A percentile compares a stretch with the other conserved stretches of the same genome.
Evolutionary conservation across 1,140 invertebrate species (phyloP).

Genomic region (Zaprionus camerounensis): DNA sequence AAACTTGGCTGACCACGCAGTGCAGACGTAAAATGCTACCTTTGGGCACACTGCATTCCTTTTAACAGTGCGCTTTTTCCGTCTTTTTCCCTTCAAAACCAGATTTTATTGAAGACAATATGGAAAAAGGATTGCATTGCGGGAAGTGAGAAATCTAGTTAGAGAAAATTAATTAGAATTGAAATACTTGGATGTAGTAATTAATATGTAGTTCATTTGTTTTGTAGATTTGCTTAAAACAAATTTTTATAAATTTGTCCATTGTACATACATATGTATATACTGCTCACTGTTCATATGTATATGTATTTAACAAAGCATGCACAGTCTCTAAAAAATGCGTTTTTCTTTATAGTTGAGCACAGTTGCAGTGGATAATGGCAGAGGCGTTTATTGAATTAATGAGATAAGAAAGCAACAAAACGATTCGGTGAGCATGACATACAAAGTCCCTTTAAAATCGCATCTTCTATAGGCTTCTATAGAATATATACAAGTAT

Average conservation of each 20-base stretch:
- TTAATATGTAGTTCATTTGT: too few relatives aligned
- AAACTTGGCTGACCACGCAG: conserved; percentile 20
- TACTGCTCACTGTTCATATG: neutral
- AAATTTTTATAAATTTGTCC: too few relatives aligned
- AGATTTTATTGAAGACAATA: too few relatives aligned
- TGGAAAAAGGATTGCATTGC: too few relatives aligned
- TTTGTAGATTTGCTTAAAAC: too few relatives aligned
- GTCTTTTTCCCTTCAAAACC: too few relatives aligned
- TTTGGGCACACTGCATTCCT: neutral
- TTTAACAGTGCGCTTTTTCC: too few relatives aligned
- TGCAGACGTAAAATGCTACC: neutral
- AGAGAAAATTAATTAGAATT: too few relatives aligned
- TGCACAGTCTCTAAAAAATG: neutral
- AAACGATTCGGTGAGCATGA: conserved; percentile 39
- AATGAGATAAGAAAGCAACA: conserved; percentile 61
- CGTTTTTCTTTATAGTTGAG: neutral
- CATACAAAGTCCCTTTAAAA: conserved; percentile 44
- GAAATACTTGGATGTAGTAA: too few relatives aligned
- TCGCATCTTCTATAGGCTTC: conserved; percentile 53
- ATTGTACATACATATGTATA: neutral
- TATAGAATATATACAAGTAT: conserved; percentile 33
- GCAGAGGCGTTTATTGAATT: conserved; percentile 60
- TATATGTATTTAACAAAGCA: neutral
- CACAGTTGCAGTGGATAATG: conserved; percentile 22
- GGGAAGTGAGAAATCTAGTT: too few relatives aligned